Evolutionary conservation across 2,113 vertebrate genomes (phyloP), one percentile per base, ranked within the genome.

Genomic region (Passerina amoena): DNA sequence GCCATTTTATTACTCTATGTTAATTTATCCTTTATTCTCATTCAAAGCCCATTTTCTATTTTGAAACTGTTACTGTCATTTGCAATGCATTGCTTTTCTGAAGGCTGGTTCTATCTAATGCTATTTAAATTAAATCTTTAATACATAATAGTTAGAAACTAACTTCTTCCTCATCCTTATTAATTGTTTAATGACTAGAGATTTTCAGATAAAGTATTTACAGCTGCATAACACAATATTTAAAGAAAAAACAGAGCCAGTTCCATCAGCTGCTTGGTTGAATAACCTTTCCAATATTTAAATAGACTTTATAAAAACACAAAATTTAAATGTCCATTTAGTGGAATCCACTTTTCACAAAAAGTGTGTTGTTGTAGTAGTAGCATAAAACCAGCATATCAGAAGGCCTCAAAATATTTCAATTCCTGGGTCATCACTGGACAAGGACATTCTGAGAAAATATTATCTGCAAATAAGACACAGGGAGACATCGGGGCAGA

Each of bases 71-170:
- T 71, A 68, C 59, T 91, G 64, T 53, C 24, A 93, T 78, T 94
- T 94, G 47, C 61, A 73, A 84, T 47, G 75, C 38, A 88, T 16
- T 65, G 65, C 53, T 66, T 92, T 38, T 94, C 35, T 93, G 94
- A 97, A 86, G 53, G 28, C 31, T 56, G 33, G 14, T 57, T 86
- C 85, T 72, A 33, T 85, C 57, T 88, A 90, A 53, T 76, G 27
- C 22, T 28, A 92, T 71, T 94, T 77, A 60, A 84, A 51, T 79
- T n/a, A 94, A 92, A 82, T 40, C n/a, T 89, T 90, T 90, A 96
- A 48, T 80, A 68, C 50, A 33, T 24, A 25, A 16, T 33, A 54
- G 16, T 53, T 53, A 53, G 51, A 53, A 93, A 73, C 33, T 40
- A 68, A 50, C 48, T 92, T 71, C 38, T 77, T 65, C 68, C 50